Percentiles rank a stretch among this genome's conserved stretches.
Evolutionary conservation across 1,140 invertebrate genomes (phyloP).

Genomic region (Choristoneura fumiferana): DNA sequence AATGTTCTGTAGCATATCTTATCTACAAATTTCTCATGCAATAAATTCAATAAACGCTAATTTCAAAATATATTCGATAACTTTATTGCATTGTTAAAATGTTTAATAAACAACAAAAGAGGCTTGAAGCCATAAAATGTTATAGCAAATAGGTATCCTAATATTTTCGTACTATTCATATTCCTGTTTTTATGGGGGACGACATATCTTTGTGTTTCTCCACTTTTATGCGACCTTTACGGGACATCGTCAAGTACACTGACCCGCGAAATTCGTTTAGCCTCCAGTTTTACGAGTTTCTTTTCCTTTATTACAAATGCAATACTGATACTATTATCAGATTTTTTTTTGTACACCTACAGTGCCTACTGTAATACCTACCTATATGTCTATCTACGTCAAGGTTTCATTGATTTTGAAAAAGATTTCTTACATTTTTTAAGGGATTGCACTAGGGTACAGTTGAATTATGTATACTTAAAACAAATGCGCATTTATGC

Average conservation of each 20-base stretch:
- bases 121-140: constrained; percentile 55
- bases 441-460: too few relatives aligned
- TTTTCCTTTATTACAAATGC: constrained; percentile 20
- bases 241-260: constrained; percentile 34
- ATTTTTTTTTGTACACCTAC: too few relatives aligned
- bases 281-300: constrained; percentile 31
- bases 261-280: constrained; percentile 39
- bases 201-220: constrained; percentile 58
- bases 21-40: too few relatives aligned
- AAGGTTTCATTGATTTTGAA: too few relatives aligned
- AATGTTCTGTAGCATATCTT: too few relatives aligned
- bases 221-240: constrained; percentile 63
- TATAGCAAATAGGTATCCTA: constrained; percentile 43
- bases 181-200: constrained; percentile 58
- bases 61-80: neutral
- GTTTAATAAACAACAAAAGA: constrained; percentile 45
- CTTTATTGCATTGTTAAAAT: constrained; percentile 2
- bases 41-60: too few relatives aligned
- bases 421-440: too few relatives aligned
- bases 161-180: constrained; percentile 51
- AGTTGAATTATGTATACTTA: too few relatives aligned
- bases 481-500: too few relatives aligned
- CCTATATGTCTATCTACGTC: too few relatives aligned
- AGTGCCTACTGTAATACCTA: too few relatives aligned
- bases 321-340: constrained; percentile 2